These are phyloP conservation scores for Eulemur macaco DNA, from an alignment of 2,113 vertebrate genomes.

Conservation along the genomic window DNA sequence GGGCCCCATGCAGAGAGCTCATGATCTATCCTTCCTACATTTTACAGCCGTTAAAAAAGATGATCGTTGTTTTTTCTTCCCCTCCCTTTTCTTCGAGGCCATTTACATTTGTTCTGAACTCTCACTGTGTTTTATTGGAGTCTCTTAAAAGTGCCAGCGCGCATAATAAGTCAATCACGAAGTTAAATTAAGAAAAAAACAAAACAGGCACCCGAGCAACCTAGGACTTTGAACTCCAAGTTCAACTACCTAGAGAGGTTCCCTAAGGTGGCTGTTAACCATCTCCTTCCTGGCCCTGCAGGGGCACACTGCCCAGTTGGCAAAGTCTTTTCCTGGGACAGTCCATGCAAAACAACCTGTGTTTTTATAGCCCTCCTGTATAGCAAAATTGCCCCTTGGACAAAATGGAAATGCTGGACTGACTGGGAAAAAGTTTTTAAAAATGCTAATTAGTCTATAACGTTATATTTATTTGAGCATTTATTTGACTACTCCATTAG, in stretches of 20 bases:
- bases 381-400: neutral
- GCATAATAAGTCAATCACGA: slow-evolving; percentile 87
- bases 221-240: slow-evolving; percentile 75
- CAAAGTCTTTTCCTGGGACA: neutral
- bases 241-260: slow-evolving; percentile 58
- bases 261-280: slow-evolving; percentile 29
- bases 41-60: slow-evolving; percentile 88
- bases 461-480: neutral
- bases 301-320: fast-evolving
- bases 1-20: slow-evolving; percentile 88
- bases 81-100: slow-evolving; percentile 85
- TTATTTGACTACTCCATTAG: neutral
- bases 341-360: neutral
- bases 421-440: neutral
- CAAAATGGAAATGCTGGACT: neutral
- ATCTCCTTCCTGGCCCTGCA: neutral
- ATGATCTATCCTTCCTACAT: slow-evolving; percentile 86
- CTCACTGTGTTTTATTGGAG: slow-evolving; percentile 86
- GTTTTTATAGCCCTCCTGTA: neutral
- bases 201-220: slow-evolving; percentile 59
- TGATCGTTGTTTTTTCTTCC: slow-evolving; percentile 74
- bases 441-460: neutral
- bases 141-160: slow-evolving; percentile 87
- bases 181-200: slow-evolving; percentile 87
- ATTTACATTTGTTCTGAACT: slow-evolving; percentile 89